Evolutionary conservation across 2,888 invertebrate genomes (phyloP), one percentile per base, ranked within the genome.

Genomic region (Caenorhabditis sp.): DNA sequence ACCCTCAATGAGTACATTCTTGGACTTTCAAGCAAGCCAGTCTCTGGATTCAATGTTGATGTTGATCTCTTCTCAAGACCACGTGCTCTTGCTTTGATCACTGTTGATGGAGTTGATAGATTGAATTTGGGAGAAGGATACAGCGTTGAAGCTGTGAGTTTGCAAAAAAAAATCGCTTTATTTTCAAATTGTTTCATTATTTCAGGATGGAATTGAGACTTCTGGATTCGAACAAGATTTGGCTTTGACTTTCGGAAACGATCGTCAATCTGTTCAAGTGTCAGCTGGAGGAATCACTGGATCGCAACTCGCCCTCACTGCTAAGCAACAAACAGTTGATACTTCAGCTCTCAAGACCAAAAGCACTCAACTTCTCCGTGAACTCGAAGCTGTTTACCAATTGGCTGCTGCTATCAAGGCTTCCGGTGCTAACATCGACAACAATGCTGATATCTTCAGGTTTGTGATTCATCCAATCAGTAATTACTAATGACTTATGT

Each of bases 361-460:
- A 52, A 56, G 67, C 26, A 25, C 62, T 20, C 64, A 63, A 5
- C 62, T 80, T 36, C 50, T 67, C n/a, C 23, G 56, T 17, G 80
- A 80, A 49, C 56, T 80, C 23, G 75, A 78, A 38, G 63, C 78
- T 26, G 70, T 78, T 43, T 77, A 77, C 58, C 57, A 70, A 23
- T 71, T 80, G 20, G 61, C 67, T 26, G 69, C 70, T 43, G 80
- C 78, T 20, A 70, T 80, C 62, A 77, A 70, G 38, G 21, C 72
- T 10, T 60, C 70, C 17, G 76, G 75, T 57, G 65, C 72, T 43
- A 75, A 77, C 27, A 26, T 67, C 23, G 70, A 62, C 54, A 73
- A 76, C 63, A 65, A 65, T 27, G 76, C 78, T 57, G 80, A 80
- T 60, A 58, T 80, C 26, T 80, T 67, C 74, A 62, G 72, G 68